Conservation (phyloP, 2,797 vertebrate genomes). For the Manis javanica region DNA sequence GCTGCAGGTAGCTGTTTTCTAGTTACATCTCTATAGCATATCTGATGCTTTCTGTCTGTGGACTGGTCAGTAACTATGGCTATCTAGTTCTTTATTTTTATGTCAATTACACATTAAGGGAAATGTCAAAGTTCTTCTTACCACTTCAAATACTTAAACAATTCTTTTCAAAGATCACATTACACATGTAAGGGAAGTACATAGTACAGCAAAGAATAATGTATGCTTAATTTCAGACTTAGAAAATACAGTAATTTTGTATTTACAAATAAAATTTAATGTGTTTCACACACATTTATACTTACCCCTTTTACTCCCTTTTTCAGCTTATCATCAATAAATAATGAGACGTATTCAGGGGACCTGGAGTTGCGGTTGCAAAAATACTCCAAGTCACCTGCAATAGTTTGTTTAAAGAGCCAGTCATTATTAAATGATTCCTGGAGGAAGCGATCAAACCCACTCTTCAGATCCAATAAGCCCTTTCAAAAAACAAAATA, state of each 20-base stretch:
- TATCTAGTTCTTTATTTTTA: neutral
- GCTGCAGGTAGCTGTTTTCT: neutral
- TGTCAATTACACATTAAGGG: neutral
- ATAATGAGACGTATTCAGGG: conserved; percentile 99
- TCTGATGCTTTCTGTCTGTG: neutral
- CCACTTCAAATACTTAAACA: too few species aligned
- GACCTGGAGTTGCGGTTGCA: conserved; percentile 99
- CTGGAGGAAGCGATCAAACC: too few species aligned
- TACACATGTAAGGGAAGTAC: neutral
- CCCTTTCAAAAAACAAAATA: too few species aligned
- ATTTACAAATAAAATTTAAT: too few species aligned
- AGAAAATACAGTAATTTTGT: conserved; percentile 58
- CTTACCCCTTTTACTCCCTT: too few species aligned
- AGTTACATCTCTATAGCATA: neutral
- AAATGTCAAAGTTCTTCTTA: conserved; percentile 33
- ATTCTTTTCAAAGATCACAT: neutral
- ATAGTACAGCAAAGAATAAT: neutral
- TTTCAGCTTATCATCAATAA: too few species aligned
- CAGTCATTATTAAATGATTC: conserved; percentile 98
- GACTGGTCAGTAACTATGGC: neutral
- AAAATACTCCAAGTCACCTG: conserved; percentile 99
- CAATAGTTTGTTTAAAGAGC: conserved; percentile 98
- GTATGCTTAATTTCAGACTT: neutral
- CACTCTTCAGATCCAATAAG: too few species aligned
- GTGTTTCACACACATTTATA: too few species aligned